phyloP scores from a whole-genome alignment of 1,140 invertebrate species.

The Eulimnadia texana region DNA sequence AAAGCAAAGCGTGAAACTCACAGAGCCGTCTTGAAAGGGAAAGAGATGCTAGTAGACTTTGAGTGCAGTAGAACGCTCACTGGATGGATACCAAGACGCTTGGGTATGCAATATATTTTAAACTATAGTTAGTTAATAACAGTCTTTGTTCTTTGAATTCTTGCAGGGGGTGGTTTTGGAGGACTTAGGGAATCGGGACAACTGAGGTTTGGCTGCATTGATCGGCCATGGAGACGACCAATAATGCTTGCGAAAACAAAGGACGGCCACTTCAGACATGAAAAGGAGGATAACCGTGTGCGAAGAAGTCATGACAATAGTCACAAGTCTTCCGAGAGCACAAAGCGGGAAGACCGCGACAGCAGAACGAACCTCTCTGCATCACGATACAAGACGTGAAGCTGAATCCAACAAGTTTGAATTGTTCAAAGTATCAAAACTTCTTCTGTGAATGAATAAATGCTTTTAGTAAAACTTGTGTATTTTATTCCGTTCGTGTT shows the following conservation, averaged over 20 bases:
- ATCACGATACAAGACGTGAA: too few relatives aligned
- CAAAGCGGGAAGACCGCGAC: not conserved
- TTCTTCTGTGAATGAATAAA: too few relatives aligned
- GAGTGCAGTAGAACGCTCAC: constrained; percentile 40
- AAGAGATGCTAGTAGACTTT: constrained; percentile 37
- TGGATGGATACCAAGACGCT: constrained; percentile 67
- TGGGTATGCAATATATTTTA: constrained; percentile 35
- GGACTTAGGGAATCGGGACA: constrained; percentile 78
- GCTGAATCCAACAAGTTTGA: too few relatives aligned
- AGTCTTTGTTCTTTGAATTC: constrained; percentile 1
- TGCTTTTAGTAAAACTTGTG: not conserved
- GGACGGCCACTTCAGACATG: too few relatives aligned
- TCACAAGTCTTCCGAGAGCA: too few relatives aligned
- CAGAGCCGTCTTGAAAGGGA: constrained; percentile 50
- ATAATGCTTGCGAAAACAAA: too few relatives aligned
- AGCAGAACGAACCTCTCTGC: constrained; percentile 23
- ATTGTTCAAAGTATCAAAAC: too few relatives aligned
- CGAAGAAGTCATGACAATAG: too few relatives aligned
- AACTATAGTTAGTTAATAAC: not conserved
- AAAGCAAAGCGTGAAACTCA: constrained; percentile 42
- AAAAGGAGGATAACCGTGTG: too few relatives aligned
- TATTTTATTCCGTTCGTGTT: not conserved
- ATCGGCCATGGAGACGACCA: constrained; percentile 40
- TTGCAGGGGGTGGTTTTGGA: constrained; percentile 61
- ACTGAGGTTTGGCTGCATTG: constrained; percentile 64